Conservation (phyloP, 2,113 vertebrate genomes). For the Xiphophorus couchianus region DNA sequence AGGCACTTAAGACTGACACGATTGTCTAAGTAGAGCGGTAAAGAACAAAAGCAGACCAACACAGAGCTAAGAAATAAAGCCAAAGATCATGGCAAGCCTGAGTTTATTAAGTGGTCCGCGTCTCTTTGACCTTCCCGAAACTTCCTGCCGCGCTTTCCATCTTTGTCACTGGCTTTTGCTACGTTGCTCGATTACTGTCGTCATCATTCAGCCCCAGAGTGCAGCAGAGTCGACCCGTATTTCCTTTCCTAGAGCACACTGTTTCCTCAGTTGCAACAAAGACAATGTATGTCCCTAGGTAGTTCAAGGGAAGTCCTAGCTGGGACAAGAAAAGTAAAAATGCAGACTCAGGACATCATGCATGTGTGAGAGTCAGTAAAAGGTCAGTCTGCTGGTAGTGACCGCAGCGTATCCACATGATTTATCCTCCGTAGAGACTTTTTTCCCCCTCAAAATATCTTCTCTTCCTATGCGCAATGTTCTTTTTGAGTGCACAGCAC, state of each 20-base stretch:
- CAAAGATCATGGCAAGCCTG: slow-evolving; percentile 71
- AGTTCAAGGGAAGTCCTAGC: slow-evolving; percentile 60
- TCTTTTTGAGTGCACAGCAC: slow-evolving; percentile 12
- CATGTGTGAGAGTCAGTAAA: slow-evolving; percentile 40
- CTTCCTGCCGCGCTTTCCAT: slow-evolving; percentile 28
- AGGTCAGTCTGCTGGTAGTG: slow-evolving; percentile 55
- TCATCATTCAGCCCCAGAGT: slow-evolving; percentile 21
- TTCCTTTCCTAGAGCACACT: slow-evolving; percentile 13
- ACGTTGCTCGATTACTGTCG: slow-evolving; percentile 23
- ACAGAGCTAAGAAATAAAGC: slow-evolving; percentile 41
- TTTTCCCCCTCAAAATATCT: slow-evolving; percentile 25
- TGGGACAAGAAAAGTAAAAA: slow-evolving; percentile 55
- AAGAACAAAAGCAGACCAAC: slow-evolving; percentile 16
- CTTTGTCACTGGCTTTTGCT: slow-evolving; percentile 30
- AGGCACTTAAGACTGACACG: slow-evolving; percentile 48
- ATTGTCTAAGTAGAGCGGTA: slow-evolving; percentile 28
- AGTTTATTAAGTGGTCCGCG: slow-evolving; percentile 79
- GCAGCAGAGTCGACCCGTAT: not conserved
- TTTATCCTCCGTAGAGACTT: slow-evolving; percentile 49
- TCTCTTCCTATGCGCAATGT: slow-evolving; percentile 24
- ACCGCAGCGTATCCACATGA: slow-evolving; percentile 44
- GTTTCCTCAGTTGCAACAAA: slow-evolving; percentile 40
- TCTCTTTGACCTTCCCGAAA: slow-evolving; percentile 67
- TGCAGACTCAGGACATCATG: slow-evolving; percentile 62
- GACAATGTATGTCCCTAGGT: slow-evolving; percentile 43